Evolutionary conservation across 1,140 invertebrate species (phyloP), one percentile per base, ranked within the genome.

Genomic region (Ptiloglossa arizonensis): DNA sequence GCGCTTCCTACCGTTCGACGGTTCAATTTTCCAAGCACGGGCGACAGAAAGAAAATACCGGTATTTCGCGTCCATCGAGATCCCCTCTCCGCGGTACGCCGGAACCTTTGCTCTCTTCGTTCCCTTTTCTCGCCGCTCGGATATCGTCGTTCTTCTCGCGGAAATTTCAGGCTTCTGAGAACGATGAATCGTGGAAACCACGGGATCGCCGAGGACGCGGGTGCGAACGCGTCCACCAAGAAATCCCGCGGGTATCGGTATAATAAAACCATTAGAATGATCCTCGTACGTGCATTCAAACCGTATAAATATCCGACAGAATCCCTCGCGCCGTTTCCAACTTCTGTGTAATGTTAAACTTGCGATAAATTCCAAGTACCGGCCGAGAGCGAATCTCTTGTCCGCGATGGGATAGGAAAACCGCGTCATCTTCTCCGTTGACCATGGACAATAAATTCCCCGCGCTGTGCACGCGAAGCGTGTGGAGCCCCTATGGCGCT

Each of bases 311-410:
- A 91, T 91, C 90, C 88, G 87, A 86, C 82, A 86, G 88, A 90
- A 91, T 91, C 90, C 89, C 90, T 89, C 88, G 88, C 87, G 89
- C 90, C 87, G 88, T 90, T 91, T 91, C 89, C 90, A 91, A 91
- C 89, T 90, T 90, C 88, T 88, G 89, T 86, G 88, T 89, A 91
- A 91, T 89, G 87, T 88, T 89, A 88, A 90, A 89, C 88, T 90
- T 86, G 88, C 89, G 89, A 91, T 91, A 90, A 91, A 91, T 90
- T 88, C 89, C 79, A 89, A 90, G 86, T 88, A 82, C 80, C 82
- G 44, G 69, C 35, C 52, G 72, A 38, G 85, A 54, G 79, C 35
- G 70, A 87, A 89, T 80, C 80, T 88, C 86, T 87, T 81, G 83
- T 76, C 86, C 78, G 35, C 50, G 80, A 59, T 17, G 11, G n/a